A percentile compares a stretch with the other conserved stretches of the same genome.
Conservation (phyloP, 2,113 vertebrate species). For the Corythaixoides concolor region DNA sequence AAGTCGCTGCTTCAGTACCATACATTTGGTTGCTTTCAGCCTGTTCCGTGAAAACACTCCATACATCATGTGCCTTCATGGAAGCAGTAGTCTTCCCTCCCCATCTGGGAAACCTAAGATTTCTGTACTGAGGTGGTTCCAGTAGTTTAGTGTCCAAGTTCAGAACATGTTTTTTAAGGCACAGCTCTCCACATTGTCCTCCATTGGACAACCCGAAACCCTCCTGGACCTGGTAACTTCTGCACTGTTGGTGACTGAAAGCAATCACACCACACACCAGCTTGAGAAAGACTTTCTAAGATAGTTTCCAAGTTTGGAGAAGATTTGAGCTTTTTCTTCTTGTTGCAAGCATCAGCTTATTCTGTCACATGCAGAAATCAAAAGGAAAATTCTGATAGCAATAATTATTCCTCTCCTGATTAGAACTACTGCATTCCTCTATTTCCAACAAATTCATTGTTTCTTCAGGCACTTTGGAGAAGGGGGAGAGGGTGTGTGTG, state of each 20-base stretch:
- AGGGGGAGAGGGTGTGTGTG: not conserved
- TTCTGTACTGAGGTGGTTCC: not conserved
- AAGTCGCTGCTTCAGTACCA: not conserved
- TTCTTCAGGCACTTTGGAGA: not conserved
- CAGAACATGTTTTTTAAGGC: not conserved
- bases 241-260: not conserved
- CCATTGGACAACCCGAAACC: accelerated
- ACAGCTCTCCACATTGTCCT: not conserved
- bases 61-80: not conserved
- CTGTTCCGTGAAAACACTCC: not conserved
- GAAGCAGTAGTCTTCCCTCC: not conserved
- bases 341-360: not conserved
- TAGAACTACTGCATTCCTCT: not conserved
- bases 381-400: not conserved
- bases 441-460: not conserved
- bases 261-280: not conserved
- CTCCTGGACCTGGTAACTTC: not conserved
- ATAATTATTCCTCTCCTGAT: not conserved
- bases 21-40: not conserved
- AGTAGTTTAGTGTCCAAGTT: not conserved
- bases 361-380: not conserved
- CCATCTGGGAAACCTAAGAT: not conserved
- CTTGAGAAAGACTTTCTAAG: not conserved
- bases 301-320: not conserved
- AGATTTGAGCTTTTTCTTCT: not conserved